phyloP scores from a whole-genome alignment of 2,888 invertebrate genomes.

The Stenoptilia bipunctidactyla region DNA sequence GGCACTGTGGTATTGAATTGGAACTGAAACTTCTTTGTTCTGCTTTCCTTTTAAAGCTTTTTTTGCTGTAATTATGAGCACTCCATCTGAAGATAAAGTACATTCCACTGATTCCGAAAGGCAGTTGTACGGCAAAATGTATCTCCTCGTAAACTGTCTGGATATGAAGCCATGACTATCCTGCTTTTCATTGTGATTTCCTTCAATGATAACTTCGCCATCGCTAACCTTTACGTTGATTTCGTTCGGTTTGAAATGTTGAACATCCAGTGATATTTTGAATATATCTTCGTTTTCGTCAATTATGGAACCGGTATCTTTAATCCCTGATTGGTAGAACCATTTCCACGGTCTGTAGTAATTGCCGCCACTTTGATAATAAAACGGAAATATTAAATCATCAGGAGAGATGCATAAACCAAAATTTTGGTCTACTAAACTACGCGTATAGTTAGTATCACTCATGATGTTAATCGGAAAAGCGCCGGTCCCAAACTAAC shows the following conservation, averaged over 20 bases:
- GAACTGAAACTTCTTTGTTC: constrained; percentile 26
- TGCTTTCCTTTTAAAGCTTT: constrained; percentile 11
- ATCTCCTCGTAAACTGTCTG: constrained; percentile 54
- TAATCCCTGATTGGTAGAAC: constrained; percentile 18
- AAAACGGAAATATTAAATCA: constrained; percentile 26
- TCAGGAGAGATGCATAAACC: constrained; percentile 25
- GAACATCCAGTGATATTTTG: constrained; percentile 75
- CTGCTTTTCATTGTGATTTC: constrained; percentile 56
- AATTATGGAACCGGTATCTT: constrained; percentile 30
- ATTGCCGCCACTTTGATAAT: constrained; percentile 17
- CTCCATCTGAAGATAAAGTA: constrained; percentile 32
- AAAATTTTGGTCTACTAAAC: constrained; percentile 23
- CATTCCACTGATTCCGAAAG: constrained; percentile 28
- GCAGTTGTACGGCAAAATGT: constrained; percentile 41
- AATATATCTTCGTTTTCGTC: constrained; percentile 36
- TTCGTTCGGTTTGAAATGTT: constrained; percentile 77
- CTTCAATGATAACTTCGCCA: constrained; percentile 72
- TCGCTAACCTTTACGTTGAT: constrained; percentile 76
- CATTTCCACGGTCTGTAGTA: constrained; percentile 32
- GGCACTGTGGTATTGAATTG: constrained; percentile 25
- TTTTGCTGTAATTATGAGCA: constrained; percentile 27
- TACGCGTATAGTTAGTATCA: constrained; percentile 23
- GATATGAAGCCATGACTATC: constrained; percentile 59
- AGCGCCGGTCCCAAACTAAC: constrained; percentile 13
- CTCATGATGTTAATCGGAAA: constrained; percentile 14